Base-by-base conservation (phyloP, 2,888 invertebrate genomes). In the Idaea biselata region DNA sequence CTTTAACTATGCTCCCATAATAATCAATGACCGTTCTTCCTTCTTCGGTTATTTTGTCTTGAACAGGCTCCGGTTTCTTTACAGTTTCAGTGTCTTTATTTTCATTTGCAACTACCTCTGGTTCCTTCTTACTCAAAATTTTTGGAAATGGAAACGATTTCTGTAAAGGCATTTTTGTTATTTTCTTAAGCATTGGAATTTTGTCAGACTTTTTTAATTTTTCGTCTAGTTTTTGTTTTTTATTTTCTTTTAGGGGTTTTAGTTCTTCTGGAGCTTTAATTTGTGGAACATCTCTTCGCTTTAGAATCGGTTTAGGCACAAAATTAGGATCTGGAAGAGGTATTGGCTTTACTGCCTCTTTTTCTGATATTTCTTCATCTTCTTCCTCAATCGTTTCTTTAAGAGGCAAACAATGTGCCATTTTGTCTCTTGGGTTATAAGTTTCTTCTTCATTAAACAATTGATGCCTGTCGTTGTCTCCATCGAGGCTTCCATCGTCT, bases 241-340 rank as follows among this genome's bases (percentile, higher is more conserved):
- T 74, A 68, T 79, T 74, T 33, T 67, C 57, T 69, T 81, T 81
- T 17, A 68, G 62, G 58, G 67, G 58, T 57, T 64, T 66, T 31
- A 66, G 66, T 61, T 77, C 69, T 53, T 64, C 44, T 25, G 65
- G 61, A 59, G 69, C 65, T 66, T 81, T 84, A 16, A 66, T 55
- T 63, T 78, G 80, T 25, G 74, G 77, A 6, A 83, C 71, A 58
- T 91, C 93, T 63, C 93, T 90, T 62, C 94, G 93, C 79, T 97
- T 97, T 16, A 97, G 80, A 73, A 97, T 97, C 0, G 97, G 97
- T 80, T 97, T 97, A 0, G 97, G 97, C 44, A 95, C 86, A 76
- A 95, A 95, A 81, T 95, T 95, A 0, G 96, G 95, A 81, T 95
- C 95, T 0, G 95, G 94, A 58, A 95, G 84, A n/a, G 95, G 94